Percentiles rank a stretch among this genome's conserved stretches.
These are phyloP conservation scores for Thunnus maccoyii DNA, from an alignment of 2,113 vertebrate species.

Conservation along the genomic window DNA sequence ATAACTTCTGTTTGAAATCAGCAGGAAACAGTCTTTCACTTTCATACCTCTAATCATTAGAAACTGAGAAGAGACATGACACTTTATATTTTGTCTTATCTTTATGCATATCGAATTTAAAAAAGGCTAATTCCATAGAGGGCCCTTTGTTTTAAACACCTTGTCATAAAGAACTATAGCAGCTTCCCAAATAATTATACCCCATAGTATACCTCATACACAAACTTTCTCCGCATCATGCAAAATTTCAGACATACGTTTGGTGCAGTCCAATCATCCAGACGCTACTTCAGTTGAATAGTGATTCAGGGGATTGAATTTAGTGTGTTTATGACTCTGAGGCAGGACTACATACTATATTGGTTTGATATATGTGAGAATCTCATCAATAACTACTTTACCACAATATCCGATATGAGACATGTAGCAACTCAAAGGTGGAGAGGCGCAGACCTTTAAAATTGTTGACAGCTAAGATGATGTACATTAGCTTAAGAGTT, in stretches of 20 bases:
- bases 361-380: too few species aligned
- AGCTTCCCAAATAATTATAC: not conserved
- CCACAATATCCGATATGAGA: too few species aligned
- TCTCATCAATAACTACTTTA: too few species aligned
- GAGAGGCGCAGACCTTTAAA: too few species aligned
- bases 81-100: not conserved
- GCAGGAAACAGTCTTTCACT: not conserved
- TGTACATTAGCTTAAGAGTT: too few species aligned
- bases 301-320: conserved; percentile 27
- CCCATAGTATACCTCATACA: not conserved
- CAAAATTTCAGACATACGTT: not conserved
- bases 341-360: not conserved
- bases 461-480: too few species aligned
- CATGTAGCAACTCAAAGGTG: too few species aligned
- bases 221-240: not conserved
- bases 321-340: conserved; percentile 9
- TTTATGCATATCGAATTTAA: not conserved
- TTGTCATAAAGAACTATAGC: not conserved
- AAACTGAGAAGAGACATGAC: not conserved
- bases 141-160: too few species aligned
- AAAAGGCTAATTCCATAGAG: not conserved
- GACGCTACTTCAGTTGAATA: not conserved
- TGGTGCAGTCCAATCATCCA: not conserved
- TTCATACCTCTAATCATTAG: conserved; percentile 6
- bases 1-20: conserved; percentile 1